A percentile compares a stretch with the other conserved stretches of the same genome.
These are phyloP conservation scores for Myiozetetes cayanensis DNA, from an alignment of 2,113 vertebrate species.

Conservation along the genomic window DNA sequence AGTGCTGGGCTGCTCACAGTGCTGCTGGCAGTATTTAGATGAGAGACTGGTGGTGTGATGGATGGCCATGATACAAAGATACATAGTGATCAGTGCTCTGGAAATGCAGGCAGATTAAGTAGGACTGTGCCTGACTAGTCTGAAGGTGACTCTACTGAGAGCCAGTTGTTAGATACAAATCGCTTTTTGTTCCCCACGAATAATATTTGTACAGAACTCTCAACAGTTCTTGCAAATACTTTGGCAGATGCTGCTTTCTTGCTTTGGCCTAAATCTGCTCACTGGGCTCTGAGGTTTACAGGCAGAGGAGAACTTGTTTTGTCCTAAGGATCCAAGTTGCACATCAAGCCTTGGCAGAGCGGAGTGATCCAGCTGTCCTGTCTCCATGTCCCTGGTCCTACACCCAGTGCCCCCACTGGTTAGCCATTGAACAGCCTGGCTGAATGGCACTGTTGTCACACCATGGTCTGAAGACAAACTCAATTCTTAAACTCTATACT, in stretches of 20 bases:
- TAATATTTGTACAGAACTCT: neutral
- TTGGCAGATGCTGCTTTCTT: neutral
- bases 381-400: neutral
- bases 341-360: neutral
- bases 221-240: neutral
- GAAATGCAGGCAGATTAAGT: neutral
- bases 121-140: neutral
- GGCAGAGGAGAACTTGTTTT: neutral
- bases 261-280: neutral
- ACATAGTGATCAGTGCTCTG: constrained; percentile 20
- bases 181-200: neutral
- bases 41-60: constrained; percentile 45
- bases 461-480: neutral
- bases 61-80: constrained; percentile 45
- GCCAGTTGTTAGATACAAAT: neutral
- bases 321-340: neutral
- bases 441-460: neutral
- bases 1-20: neutral
- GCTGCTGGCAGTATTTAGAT: constrained; percentile 52
- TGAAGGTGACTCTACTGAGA: constrained; percentile 49
- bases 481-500: neutral
- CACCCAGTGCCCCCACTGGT: neutral
- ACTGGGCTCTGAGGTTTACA: neutral
- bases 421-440: neutral
- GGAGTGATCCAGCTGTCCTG: neutral